Percentiles rank a stretch among this genome's conserved stretches.
Evolutionary conservation across 2,888 invertebrate genomes (phyloP).

Genomic region (Branchellion lobata): DNA sequence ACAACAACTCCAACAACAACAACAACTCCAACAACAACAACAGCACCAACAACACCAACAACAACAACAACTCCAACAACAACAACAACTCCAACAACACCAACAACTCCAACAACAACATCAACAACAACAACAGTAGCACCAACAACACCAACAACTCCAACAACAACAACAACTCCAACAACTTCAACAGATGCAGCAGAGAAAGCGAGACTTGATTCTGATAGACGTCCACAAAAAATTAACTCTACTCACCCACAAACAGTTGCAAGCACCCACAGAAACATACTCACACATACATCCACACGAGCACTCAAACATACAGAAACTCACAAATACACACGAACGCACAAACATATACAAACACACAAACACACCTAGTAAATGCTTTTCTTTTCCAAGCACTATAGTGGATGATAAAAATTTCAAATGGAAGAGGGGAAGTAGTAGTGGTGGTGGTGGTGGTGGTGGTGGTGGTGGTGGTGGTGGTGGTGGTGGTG

Average conservation of each 20-base stretch:
- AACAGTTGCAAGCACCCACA: neutral
- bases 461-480: neutral
- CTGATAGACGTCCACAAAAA: constrained; percentile 13
- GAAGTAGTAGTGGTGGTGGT: neutral
- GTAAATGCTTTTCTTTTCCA: neutral
- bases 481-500: neutral
- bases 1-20: too few species aligned
- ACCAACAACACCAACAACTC: too few species aligned
- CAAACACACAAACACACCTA: too few species aligned
- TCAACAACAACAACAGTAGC: too few species aligned
- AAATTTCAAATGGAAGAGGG: neutral
- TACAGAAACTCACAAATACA: neutral
- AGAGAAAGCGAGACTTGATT: neutral
- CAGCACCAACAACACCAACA: too few species aligned
- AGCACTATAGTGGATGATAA: neutral
- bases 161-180: too few species aligned
- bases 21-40: too few species aligned
- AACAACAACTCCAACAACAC: too few species aligned
- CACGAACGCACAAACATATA: neutral
- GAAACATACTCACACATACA: constrained; percentile 1
- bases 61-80: too few species aligned
- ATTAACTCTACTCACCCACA: neutral
- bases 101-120: too few species aligned
- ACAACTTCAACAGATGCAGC: neutral
- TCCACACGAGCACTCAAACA: neutral